Evolutionary conservation across 2,888 invertebrate species (phyloP), one percentile per base, ranked within the genome.

Genomic region (Lepidonotus clava): DNA sequence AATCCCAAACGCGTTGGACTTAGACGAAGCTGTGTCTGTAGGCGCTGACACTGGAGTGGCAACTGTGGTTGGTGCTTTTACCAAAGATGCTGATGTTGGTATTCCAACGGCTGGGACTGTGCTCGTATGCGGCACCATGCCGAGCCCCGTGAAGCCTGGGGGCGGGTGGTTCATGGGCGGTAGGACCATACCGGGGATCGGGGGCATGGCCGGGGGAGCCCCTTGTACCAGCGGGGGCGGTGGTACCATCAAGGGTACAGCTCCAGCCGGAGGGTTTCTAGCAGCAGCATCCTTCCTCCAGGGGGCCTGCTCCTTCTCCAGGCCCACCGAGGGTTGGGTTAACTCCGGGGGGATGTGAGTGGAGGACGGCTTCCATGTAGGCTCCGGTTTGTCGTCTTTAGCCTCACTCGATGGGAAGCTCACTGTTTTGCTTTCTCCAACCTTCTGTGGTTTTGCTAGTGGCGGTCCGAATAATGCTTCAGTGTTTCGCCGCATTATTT

Each of bases 401-500:
- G 5, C 38, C 6, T 36, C 71, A 6, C 0, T 34, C 0, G 34
- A 34, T 1, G 38, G 1, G n/a, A 56, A 56, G 8, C 14, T n/a
- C 11, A 56, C 56, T 24, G 5, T 24, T 56, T n/a, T 56, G 38
- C 34, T 38, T 24, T 61, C 61, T 8, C 38, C 71, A 0, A 36
- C 71, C 6, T 18, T 14, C 71, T 71, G 1, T 21, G 38, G 36
- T 34, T 1, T 21, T 6, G 34, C 8, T 32, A 11, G 5, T 36
- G 34, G 14, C 46, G 24, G 28, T 18, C 80, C 80, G 24, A 46
- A 80, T 1, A 80, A 14, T 24, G 80, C 80, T 46, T 80, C 80
- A 24, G 80, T 80, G 51, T 80, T 80, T 28, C 51, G 80, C 8
- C 80, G 28, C 51, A 80, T 80, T 21, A 80, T 46, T 28, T 80